phyloP scores from a whole-genome alignment of 2,797 vertebrate genomes.

The Enteromius paludinosus region DNA sequence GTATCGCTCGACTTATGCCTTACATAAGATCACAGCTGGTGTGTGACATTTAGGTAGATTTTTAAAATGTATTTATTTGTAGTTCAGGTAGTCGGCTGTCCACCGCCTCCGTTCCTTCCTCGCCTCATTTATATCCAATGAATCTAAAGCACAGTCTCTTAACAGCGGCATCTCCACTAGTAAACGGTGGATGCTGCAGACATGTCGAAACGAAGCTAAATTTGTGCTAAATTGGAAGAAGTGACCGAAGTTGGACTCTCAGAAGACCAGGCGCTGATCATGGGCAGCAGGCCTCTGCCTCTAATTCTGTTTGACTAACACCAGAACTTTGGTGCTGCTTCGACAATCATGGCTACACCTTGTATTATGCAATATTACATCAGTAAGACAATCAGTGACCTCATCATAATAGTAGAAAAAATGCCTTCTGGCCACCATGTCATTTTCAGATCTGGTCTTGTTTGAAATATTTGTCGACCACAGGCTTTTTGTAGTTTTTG shows the following conservation, averaged over 20 bases:
- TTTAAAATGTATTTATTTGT: conserved; percentile 55
- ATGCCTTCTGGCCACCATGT: background rate
- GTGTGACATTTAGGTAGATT: conserved; percentile 32
- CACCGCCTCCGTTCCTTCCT: conserved; percentile 11
- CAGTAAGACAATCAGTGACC: conserved; percentile 60
- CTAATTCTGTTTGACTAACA: conserved; percentile 26
- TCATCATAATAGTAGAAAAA: conserved; percentile 45
- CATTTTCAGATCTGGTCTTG: background rate
- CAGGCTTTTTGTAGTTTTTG: conserved; percentile 25
- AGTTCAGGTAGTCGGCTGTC: conserved; percentile 36
- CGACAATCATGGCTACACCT: conserved; percentile 64
- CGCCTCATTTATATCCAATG: conserved; percentile 33
- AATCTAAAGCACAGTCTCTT: conserved; percentile 64
- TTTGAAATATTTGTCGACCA: conserved; percentile 38
- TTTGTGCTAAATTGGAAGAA: conserved; percentile 72
- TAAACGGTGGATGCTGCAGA: conserved; percentile 64
- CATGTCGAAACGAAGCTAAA: conserved; percentile 72
- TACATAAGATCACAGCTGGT: background rate
- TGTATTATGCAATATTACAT: conserved; percentile 58
- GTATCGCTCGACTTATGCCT: conserved; percentile 4
- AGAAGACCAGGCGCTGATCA: conserved; percentile 60
- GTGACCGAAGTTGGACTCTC: conserved; percentile 61
- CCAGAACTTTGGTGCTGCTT: conserved; percentile 57
- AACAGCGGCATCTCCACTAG: conserved; percentile 57
- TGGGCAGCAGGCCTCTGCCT: conserved; percentile 59